phyloP scores from a whole-genome alignment of 2,797 vertebrate genomes.

The Leptoclinus maculatus region DNA sequence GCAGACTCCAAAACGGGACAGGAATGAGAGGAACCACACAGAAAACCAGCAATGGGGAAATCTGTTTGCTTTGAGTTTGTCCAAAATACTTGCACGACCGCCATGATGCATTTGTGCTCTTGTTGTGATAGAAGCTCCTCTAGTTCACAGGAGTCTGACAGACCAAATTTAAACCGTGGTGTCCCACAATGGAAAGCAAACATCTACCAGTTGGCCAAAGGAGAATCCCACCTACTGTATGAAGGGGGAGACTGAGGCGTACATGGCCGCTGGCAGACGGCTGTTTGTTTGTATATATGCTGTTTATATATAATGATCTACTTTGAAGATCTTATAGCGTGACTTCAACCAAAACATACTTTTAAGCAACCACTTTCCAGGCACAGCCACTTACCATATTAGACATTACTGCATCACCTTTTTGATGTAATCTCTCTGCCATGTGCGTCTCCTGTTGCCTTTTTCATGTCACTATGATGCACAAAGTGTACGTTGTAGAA shows the following conservation, averaged over 20 bases:
- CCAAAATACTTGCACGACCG: constrained; percentile 53
- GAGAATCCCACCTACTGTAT: constrained; percentile 63
- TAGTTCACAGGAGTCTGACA: constrained; percentile 62
- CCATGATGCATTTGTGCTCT: constrained; percentile 50
- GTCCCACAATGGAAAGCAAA: constrained; percentile 75
- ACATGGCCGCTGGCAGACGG: constrained; percentile 12
- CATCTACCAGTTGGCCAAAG: constrained; percentile 45
- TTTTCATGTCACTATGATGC: neutral
- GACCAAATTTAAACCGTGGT: constrained; percentile 73
- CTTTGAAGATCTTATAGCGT: neutral
- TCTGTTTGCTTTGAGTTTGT: constrained; percentile 68
- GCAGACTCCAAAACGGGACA: constrained; percentile 7
- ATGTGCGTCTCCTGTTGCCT: neutral
- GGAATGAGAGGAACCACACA: constrained; percentile 47
- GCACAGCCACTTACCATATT: neutral
- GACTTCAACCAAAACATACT: neutral
- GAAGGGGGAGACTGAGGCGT: neutral
- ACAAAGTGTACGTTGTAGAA: neutral
- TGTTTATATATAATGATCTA: constrained; percentile 13
- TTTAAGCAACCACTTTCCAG: neutral
- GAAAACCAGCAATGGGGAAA: constrained; percentile 50
- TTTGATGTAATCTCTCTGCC: neutral
- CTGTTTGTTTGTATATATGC: constrained; percentile 12
- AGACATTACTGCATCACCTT: neutral
- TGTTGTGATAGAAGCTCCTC: constrained; percentile 65